Evolutionary conservation across 2,888 invertebrate genomes (phyloP), one percentile per base, ranked within the genome.

Genomic region (Lepidocyrtinus sp.): DNA sequence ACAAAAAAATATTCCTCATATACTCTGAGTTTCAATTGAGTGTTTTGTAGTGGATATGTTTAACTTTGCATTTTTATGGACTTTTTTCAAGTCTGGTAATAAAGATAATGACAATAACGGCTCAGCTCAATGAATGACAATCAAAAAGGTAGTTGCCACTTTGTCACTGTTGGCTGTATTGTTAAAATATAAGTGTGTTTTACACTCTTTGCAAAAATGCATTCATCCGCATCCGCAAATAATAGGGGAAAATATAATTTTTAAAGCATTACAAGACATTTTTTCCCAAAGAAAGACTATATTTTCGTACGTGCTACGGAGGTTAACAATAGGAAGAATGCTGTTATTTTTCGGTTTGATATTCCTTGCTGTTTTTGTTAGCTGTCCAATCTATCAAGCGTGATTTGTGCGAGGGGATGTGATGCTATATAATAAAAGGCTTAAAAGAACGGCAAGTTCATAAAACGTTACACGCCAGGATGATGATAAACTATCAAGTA

Each of bases 171-270:
- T 36, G 5, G 36, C 5, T 36, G n/a, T 36, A 36, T 36, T 36
- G 36, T 36, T 36, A 12, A 7, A 36, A 7, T 36, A 36, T 7
- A 36, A 5, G 5, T 36, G 36, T 36, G 12, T 12, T 36, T 36
- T 36, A 36, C 36, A 36, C 36, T 36, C 36, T n/a, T n/a, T n/a
- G 36, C 68, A 75, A 67, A n/a, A n/a, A 46, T 24, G 67, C 75
- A 61, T 67, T 75, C 75, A 75, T 75, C 75, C 73, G 64, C 73
- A 73, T 73, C 73, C 75, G 75, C 75, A 75, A 75, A 68, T 59
- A 25, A 68, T 36, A 36, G 5, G n/a, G n/a, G n/a, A n/a, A 36
- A 36, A 36, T 7, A 36, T 36, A 36, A 36, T 36, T 36, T 36
- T 36, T 36, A 7, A n/a, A 36, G 5, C 36, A 36, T 36, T 36